Conservation (phyloP, 53 echinoderm and acorn worm genomes). For the Actinopyga echinites region DNA sequence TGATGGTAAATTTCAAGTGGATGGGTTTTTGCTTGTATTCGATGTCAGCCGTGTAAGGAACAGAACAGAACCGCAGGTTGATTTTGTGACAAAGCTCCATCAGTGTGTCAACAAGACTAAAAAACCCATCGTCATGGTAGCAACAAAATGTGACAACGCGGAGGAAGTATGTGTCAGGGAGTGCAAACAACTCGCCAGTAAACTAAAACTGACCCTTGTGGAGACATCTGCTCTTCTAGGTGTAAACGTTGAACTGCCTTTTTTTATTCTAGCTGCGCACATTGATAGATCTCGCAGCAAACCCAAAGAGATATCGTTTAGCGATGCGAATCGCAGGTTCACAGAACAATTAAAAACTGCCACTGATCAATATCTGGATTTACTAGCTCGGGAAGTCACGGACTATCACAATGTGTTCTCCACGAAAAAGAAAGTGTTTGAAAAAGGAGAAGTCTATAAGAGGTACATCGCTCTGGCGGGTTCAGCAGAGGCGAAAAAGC, state of each 20-base stretch:
- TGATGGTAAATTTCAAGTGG: conserved; percentile 85
- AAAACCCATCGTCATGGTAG: conserved; percentile 73
- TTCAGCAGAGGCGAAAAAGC: conserved; percentile 64
- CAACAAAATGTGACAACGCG: conserved; percentile 85
- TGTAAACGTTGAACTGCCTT: conserved; percentile 88
- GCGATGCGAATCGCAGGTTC: conserved; percentile 65
- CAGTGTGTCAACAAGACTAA: conserved; percentile 64
- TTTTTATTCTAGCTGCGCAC: conserved; percentile 64
- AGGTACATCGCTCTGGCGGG: conserved; percentile 71
- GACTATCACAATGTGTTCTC: conserved; percentile 86
- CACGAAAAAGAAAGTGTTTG: conserved; percentile 61
- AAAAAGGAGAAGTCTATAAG: conserved; percentile 55
- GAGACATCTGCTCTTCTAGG: conserved; percentile 88
- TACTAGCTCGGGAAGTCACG: conserved; percentile 57
- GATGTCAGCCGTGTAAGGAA: conserved; percentile 63
- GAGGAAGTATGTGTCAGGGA: conserved; percentile 54
- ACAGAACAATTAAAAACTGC: conserved; percentile 63
- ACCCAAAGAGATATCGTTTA: conserved; percentile 65
- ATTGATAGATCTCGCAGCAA: conserved; percentile 71
- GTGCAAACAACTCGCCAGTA: conserved; percentile 31
- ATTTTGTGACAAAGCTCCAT: conserved; percentile 60
- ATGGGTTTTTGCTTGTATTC: conserved; percentile 79
- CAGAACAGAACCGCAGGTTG: conserved; percentile 57
- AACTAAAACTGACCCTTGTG: conserved; percentile 56
- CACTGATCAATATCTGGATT: conserved; percentile 68